Evolutionary conservation across 2,113 vertebrate genomes (phyloP), one percentile per base, ranked within the genome.

Genomic region (Rousettus leschenaultii): DNA sequence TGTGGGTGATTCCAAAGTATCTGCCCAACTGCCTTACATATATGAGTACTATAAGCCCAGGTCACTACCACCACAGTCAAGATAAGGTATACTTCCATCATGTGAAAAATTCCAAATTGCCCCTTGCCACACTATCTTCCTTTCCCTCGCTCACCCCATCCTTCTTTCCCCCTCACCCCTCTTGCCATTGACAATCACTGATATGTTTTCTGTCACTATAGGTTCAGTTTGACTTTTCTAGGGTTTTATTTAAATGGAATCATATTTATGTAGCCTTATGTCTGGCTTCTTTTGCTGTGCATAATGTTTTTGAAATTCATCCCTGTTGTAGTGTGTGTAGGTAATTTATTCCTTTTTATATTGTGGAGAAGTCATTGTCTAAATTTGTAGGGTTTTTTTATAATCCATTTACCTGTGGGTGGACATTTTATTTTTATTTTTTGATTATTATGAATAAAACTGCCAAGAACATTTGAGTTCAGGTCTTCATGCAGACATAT

Each of bases 271-370:
- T 57, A 86, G n/a, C 35, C 8, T 78, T 40, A 3, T 86, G 14
- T 91, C 63, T 92, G 12, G 24, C 21, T 83, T 43, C 18, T 89
- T 84, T 92, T 78, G 26, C 21, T 89, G 13, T 73, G 35, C 48
- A 68, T 83, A 51, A 73, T 53, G 40, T 48, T 95, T 92, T 89
- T 86, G 7, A 84, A 71, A 73, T 86, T 84, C 30, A 57, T 45
- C 22, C 16, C 22, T 73, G 10, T 59, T 78, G 63, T 84, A 83
- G 45, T 12, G 40, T 51, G n/a, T 78, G 0, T 88, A 79, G 53
- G 10, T 73, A 59, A 53, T 91, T 90, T 95, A 45, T 78, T 45
- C 11, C 21, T 83, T 80, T 86, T 51, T 38, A 22, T 78, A 33
- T n/a, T 90, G 65, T 43, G 66, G 6, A 74, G 6, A 78, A 55